Conservation (phyloP, 2,888 invertebrate species). For the Acanthococcus lagerstroemiae region DNA sequence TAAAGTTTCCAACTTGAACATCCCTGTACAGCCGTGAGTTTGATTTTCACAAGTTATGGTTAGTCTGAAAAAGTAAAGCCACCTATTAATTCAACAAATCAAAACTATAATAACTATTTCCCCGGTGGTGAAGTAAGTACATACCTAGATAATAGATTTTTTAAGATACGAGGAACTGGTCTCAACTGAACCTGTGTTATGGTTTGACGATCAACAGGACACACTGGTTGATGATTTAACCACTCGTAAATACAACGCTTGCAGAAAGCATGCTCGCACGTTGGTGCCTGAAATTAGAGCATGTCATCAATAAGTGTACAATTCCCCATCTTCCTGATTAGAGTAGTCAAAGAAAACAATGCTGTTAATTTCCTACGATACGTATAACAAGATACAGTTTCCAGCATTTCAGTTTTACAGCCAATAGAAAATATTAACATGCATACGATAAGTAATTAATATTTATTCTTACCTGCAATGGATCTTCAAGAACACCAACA, state of each 20-base stretch:
- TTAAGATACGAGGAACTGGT: constrained; percentile 84
- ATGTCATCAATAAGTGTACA: background rate
- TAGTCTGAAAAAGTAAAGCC: constrained; percentile 52
- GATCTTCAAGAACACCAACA: constrained; percentile 88
- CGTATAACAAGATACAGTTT: too few relatives aligned
- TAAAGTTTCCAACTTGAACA: constrained; percentile 77
- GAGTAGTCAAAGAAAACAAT: too few relatives aligned
- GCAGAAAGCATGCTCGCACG: constrained; percentile 95
- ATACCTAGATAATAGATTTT: constrained; percentile 78
- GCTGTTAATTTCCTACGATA: too few relatives aligned
- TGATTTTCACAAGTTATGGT: constrained; percentile 87
- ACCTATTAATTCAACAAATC: too few relatives aligned
- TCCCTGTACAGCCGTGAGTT: constrained; percentile 70
- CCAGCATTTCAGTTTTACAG: too few relatives aligned
- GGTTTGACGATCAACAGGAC: constrained; percentile 85
- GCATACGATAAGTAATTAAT: background rate
- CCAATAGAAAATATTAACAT: background rate
- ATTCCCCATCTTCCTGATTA: too few relatives aligned
- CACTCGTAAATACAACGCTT: constrained; percentile 88
- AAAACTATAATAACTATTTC: constrained; percentile 1
- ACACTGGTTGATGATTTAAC: constrained; percentile 86
- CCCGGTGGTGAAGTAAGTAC: background rate
- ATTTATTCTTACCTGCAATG: constrained; percentile 65
- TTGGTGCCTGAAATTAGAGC: constrained; percentile 62
- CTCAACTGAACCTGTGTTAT: constrained; percentile 81